phyloP scores from a whole-genome alignment of 2,113 vertebrate species.

The Arizona elegans region DNA sequence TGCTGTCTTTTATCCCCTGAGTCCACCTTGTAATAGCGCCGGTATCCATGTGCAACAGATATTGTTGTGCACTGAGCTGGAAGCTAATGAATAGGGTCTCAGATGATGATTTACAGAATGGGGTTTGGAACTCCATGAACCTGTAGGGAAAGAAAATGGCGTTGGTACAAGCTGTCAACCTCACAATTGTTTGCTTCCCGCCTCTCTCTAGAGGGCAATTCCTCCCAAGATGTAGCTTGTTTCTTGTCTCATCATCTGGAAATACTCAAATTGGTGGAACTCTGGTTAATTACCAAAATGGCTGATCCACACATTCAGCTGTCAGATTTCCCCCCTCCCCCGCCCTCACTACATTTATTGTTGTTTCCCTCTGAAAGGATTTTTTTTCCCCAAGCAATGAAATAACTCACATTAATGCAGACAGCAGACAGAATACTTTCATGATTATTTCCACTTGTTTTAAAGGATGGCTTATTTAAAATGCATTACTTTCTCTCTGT shows the following conservation, averaged over 20 bases:
- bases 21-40: constrained; percentile 70
- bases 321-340: constrained; percentile 38
- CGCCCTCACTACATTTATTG: constrained; percentile 28
- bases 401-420: constrained; percentile 67
- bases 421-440: constrained; percentile 49
- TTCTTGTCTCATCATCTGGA: constrained; percentile 66
- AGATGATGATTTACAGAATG: constrained; percentile 76
- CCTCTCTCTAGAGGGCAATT: constrained; percentile 67
- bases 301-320: constrained; percentile 60
- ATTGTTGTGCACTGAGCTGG: constrained; percentile 74
- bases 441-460: constrained; percentile 59
- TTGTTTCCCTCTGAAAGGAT: constrained; percentile 60
- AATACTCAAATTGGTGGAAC: constrained; percentile 69
- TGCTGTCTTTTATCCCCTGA: constrained; percentile 64
- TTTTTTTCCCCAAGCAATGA: constrained; percentile 52
- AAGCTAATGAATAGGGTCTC: constrained; percentile 76
- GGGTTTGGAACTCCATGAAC: constrained; percentile 72
- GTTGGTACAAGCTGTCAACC: constrained; percentile 63
- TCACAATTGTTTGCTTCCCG: constrained; percentile 55
- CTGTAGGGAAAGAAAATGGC: constrained; percentile 60
- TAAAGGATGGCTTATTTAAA: constrained; percentile 57
- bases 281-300: constrained; percentile 70
- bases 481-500: constrained; percentile 38
- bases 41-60: constrained; percentile 76
- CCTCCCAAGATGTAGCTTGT: constrained; percentile 61